Base-by-base conservation (phyloP, 2,888 invertebrate species). In the Graphium colonna region DNA sequence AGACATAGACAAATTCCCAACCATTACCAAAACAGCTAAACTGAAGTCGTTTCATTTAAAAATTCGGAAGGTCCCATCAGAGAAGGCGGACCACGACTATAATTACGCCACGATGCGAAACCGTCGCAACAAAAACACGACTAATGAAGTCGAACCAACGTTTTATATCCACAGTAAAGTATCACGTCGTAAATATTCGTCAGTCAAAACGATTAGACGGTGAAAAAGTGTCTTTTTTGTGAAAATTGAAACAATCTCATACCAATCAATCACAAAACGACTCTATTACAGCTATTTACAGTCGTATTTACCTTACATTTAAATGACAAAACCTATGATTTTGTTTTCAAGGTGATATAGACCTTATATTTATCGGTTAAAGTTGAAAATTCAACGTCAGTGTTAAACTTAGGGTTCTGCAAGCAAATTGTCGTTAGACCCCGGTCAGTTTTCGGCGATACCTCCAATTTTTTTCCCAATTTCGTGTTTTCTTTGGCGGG, bases 141-240 rank as follows among this genome's bases (percentile, higher is more conserved):
- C 84, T 86, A 86, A 88, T 87, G 84, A 86, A 87, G 86, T 84
- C 68, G 68, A 69, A 67, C 71, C 73, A 64, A 63, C 73, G 71
- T 80, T 85, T 87, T 85, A 88, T 86, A 81, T 71, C 74, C 64
- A 66, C 71, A 75, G 75, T 73, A 78, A 77, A 72, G 79, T 79
- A 85, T 87, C 85, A 83, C 85, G 77, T 86, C 86, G 83, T 88
- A 88, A 87, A 88, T 88, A 73, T 76, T 77, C 80, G 77, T 77
- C 86, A 85, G 88, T 87, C 88, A 87, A 81, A 87, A 87, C 86
- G 82, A 75, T 74, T 75, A 69, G 62, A 60, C 59, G 8, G 63
- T 62, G 63, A 83, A 82, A 83, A 79, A 73, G 56, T 71, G 75
- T 78, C 75, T 65, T 64, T 21, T 69, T 63, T 48, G 56, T 61